These are phyloP conservation scores for Gisinianus flammeolus DNA, from an alignment of 2,888 invertebrate genomes.

Conservation along the genomic window DNA sequence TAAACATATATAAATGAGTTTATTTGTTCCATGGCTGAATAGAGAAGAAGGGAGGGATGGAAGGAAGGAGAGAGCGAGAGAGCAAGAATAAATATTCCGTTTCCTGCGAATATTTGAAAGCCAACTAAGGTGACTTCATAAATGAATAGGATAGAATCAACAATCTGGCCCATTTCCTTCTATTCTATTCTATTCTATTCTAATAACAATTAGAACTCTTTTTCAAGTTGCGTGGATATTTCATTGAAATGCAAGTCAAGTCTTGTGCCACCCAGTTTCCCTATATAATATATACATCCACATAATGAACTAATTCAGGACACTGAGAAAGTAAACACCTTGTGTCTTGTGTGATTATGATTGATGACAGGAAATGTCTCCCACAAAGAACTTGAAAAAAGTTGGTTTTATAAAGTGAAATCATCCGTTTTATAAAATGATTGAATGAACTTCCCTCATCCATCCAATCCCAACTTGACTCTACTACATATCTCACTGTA, in stretches of 20 bases:
- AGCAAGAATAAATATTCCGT: conserved; percentile 10
- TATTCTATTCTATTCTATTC: not conserved
- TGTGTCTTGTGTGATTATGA: conserved; percentile 15
- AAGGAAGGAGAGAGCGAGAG: not conserved
- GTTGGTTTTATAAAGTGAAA: conserved; percentile 14
- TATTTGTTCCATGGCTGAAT: conserved; percentile 1
- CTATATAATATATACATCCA: not conserved
- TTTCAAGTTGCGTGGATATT: not conserved
- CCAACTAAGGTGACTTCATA: not conserved
- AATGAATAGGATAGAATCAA: conserved; percentile 2
- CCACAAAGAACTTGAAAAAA: conserved; percentile 30
- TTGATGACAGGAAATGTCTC: conserved; percentile 30
- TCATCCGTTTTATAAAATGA: conserved; percentile 25
- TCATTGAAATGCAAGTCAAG: conserved; percentile 8
- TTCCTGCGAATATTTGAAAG: conserved; percentile 21
- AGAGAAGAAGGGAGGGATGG: not conserved
- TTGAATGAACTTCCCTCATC: not conserved
- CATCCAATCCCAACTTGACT: not conserved
- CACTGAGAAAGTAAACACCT: conserved; percentile 38
- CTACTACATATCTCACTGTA: not conserved
- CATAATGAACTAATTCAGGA: conserved; percentile 30
- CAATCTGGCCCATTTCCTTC: conserved; percentile 25
- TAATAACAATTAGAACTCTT: conserved; percentile 22
- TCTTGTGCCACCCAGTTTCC: conserved; percentile 21
- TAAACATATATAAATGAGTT: not conserved